Base-by-base conservation (phyloP, 2,888 invertebrate genomes). In the Chrysolina oricalcia region DNA sequence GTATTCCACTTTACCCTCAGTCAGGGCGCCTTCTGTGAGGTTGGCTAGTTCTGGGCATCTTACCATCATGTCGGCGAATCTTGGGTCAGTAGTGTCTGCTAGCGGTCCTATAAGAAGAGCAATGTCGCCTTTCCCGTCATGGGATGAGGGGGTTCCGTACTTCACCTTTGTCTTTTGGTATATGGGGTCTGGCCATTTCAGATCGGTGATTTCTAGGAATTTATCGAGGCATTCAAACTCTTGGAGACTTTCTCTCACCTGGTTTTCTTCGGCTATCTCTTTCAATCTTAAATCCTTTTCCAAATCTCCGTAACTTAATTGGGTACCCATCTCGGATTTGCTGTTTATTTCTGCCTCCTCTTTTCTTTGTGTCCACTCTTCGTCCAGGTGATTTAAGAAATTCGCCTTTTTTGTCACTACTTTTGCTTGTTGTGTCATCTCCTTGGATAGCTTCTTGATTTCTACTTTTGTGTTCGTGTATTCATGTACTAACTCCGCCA, bases 21-120 rank as follows among this genome's bases (percentile, higher is more conserved):
- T 19, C 19, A 64, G 64, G 41, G 19, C 43, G 40, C 43, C 43
- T 17, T 64, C 2, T 8, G 19, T 23, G 17, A 64, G 19, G 15
- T 43, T 64, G 40, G 19, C 43, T 10, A 41, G 40, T 43, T 64
- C 64, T 19, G 43, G 64, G 41, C 64, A 40, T 21, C 43, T 64
- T 43, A 9, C 6, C 15, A 9, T 64, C 11, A 64, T 40, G 17
- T 41, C 43, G 11, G 9, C 8, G 10, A n/a, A 41, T 40, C 2
- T 19, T 41, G 17, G n/a, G 21, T 41, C 43, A 6, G 48, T 48
- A 5, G 48, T 6, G 13, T 17, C 48, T 48, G 48, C n/a, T 8
- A 17, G 48, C 17, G 17, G 13, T 13, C 15, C 48, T n/a, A 48
- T 48, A n/a, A 48, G 48, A 5, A 17, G 48, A 48, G 48, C 48